These are phyloP conservation scores for Mythimna ferrago DNA, from an alignment of 2,888 invertebrate genomes.

Conservation along the genomic window DNA sequence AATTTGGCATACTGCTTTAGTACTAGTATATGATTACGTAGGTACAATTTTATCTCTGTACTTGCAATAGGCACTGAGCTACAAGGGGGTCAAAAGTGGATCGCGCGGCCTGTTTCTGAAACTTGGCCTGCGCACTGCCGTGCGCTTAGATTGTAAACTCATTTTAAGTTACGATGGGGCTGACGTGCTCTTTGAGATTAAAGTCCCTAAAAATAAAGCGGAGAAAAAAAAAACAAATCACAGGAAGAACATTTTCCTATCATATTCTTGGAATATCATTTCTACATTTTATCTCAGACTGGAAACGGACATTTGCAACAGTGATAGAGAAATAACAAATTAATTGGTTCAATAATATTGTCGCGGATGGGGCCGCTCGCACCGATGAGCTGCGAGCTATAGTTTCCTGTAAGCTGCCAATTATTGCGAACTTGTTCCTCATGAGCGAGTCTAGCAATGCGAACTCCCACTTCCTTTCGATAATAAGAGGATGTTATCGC, in stretches of 20 bases:
- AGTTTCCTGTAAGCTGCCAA: slow-evolving; percentile 66
- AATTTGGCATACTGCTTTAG: too few species aligned
- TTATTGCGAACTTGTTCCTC: slow-evolving; percentile 53
- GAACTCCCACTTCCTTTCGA: slow-evolving; percentile 46
- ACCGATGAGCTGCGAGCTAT: slow-evolving; percentile 57
- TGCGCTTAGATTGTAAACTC: too few species aligned
- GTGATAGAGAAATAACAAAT: slow-evolving; percentile 28
- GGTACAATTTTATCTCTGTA: too few species aligned
- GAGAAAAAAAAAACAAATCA: not conserved
- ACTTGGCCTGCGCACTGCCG: too few species aligned
- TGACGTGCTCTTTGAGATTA: too few species aligned
- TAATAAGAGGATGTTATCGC: slow-evolving; percentile 4
- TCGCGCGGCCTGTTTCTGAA: too few species aligned
- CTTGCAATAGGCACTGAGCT: too few species aligned
- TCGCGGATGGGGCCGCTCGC: slow-evolving; percentile 59
- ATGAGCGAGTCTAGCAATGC: slow-evolving; percentile 24
- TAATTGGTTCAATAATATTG: slow-evolving; percentile 46
- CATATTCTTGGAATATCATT: slow-evolving; percentile 11
- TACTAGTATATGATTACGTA: too few species aligned
- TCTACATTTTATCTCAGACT: not conserved
- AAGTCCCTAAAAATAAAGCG: too few species aligned
- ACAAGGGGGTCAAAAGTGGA: too few species aligned
- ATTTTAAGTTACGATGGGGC: too few species aligned
- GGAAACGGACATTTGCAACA: slow-evolving; percentile 11
- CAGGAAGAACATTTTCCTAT: not conserved